Base-by-base conservation (phyloP, 1,140 invertebrate genomes). In the Lucilia sericata region DNA sequence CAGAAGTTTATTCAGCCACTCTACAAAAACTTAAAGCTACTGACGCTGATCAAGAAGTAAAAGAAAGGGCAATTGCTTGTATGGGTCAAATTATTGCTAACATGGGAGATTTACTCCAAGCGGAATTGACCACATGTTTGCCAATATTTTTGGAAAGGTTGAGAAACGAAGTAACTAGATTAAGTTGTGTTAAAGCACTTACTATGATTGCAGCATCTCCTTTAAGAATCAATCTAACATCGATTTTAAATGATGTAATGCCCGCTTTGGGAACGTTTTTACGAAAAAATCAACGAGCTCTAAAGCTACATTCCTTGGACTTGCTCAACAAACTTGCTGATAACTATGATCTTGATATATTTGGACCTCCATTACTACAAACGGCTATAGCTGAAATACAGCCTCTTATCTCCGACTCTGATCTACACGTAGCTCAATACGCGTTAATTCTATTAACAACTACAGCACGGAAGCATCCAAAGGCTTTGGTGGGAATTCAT, bases 41-140 rank as follows among this genome's bases (percentile, higher is more conserved):
- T 0, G 98, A 99, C 90, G 98, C 99, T 87, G 98, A 99, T 92
- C 98, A 99, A 91, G 98, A 99, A 93, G 98, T 99, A 0, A 99
- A 99, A 90, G 98, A 99, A 90, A 93, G 98, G 84, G 98, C 98
- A 7, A 99, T 99, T 84, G 96, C 98, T 2, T 98, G 98, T 88
- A 99, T 99, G 96, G 98, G 97, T 30, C 97, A 98, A 91, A 96
- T 99, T 70, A 94, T 99, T 42, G 96, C 96, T 84, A 96, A 98
- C 90, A 94, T 99, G 84, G 98, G 98, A 10, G 97, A 99, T 91
- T 94, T 91, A 83, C 91, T 94, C 3, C 90, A 94, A 89, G 92
- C 92, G 76, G 96, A 99, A 91, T 92, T 99, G 65, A 93, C 93
- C 2, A 93, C 94, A 13, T 99, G 97, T 91, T 92, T 99, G 84